Percentiles rank a stretch among this genome's conserved stretches.
phyloP scores from a whole-genome alignment of 2,113 vertebrate genomes.

The Orientallactaga bullata region DNA sequence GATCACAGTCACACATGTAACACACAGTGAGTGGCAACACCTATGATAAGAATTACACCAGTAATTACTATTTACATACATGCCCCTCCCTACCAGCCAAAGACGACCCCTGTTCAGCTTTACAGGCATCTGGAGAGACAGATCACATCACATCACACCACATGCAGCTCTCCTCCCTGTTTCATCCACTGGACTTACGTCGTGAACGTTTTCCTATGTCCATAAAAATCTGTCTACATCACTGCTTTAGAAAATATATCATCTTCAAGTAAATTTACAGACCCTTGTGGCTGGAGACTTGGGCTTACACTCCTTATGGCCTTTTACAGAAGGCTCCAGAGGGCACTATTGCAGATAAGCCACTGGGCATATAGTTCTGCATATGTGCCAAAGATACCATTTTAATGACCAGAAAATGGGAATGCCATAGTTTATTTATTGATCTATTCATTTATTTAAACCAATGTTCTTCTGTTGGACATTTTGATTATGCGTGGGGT shows the following conservation, averaged over 20 bases:
- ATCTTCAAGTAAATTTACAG: neutral
- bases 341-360: neutral
- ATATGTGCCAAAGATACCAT: neutral
- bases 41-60: neutral
- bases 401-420: neutral
- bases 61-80: neutral
- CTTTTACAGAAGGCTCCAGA: neutral
- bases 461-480: neutral
- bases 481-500: neutral
- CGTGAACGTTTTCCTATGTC: neutral
- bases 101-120: neutral
- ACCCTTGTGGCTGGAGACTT: neutral
- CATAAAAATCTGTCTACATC: neutral
- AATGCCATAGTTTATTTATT: neutral
- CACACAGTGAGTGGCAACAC: too few species aligned
- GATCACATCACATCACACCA: fast-evolving
- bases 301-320: neutral
- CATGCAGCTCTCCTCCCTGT: neutral
- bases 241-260: neutral
- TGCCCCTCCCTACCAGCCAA: neutral
- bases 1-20: fast-evolving
- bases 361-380: neutral
- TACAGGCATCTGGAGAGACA: neutral
- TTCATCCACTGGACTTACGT: neutral
- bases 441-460: neutral